Conservation (phyloP, 2,797 vertebrate species). For the Pipistrellus pygmaeus region DNA sequence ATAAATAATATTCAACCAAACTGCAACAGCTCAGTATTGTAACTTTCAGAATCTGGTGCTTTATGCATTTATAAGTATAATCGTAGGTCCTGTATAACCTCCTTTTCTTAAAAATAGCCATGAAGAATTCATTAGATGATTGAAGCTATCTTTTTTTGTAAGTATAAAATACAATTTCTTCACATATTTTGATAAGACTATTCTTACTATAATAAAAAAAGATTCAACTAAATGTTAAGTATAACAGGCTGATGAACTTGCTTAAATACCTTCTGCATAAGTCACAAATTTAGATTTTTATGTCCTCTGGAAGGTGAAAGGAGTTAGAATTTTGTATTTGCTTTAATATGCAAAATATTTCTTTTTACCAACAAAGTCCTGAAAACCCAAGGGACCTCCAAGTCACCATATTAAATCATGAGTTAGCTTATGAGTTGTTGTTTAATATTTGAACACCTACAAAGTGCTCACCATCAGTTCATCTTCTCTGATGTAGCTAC, state of each 20-base stretch:
- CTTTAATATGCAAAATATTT: not conserved
- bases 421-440: conserved; percentile 17
- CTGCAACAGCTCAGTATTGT: not conserved
- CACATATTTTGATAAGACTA: not conserved
- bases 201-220: not conserved
- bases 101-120: not conserved
- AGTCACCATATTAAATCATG: not conserved
- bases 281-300: not conserved
- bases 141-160: not conserved
- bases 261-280: not conserved
- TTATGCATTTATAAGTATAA: not conserved
- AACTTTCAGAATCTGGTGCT: not conserved
- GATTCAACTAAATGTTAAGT: not conserved
- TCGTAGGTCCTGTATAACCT: not conserved
- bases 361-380: not conserved
- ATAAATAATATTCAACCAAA: not conserved
- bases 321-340: conserved; percentile 28
- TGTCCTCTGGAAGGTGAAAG: not conserved
- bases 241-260: not conserved
- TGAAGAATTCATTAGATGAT: not conserved
- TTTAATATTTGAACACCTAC: conserved; percentile 64
- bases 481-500: conserved; percentile 55
- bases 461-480: conserved; percentile 26
- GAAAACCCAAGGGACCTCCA: not conserved
- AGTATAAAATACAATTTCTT: not conserved